These are phyloP conservation scores for Argyrosomus japonicus DNA, from an alignment of 2,113 vertebrate species.

Conservation along the genomic window DNA sequence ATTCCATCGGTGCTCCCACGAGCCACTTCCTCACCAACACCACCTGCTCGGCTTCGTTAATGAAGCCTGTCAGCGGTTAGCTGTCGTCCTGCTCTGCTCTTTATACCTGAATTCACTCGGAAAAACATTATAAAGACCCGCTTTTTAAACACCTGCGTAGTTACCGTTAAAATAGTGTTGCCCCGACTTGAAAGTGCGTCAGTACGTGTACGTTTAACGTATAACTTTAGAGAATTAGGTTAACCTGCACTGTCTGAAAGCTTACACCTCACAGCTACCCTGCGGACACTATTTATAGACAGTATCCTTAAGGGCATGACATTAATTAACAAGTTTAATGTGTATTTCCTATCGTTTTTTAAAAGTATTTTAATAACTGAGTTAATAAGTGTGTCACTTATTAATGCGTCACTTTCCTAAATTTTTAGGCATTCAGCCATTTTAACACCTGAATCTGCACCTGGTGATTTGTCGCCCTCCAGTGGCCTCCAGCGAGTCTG, in stretches of 20 bases:
- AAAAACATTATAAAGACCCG: too few relatives aligned
- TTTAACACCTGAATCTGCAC: constrained; percentile 2
- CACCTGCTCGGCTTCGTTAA: not conserved
- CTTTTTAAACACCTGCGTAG: not conserved
- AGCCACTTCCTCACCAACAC: not conserved
- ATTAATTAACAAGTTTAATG: not conserved
- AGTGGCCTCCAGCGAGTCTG: not conserved
- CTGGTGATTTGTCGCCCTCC: constrained; percentile 43
- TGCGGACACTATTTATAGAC: not conserved
- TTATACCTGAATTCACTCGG: rapidly evolving
- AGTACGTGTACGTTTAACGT: not conserved
- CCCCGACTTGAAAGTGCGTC: not conserved
- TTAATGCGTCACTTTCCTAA: not conserved
- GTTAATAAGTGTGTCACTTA: not conserved
- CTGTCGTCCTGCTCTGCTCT: not conserved
- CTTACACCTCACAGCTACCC: too few relatives aligned
- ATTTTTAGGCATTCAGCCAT: constrained; percentile 23
- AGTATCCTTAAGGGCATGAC: not conserved
- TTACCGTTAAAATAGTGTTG: not conserved
- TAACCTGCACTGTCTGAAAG: not conserved
- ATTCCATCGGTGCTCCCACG: not conserved
- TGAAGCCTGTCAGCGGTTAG: not conserved
- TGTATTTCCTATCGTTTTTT: not conserved
- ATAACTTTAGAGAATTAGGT: not conserved
- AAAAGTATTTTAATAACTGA: rapidly evolving